Percentiles rank a stretch among this genome's conserved stretches.
These are phyloP conservation scores for Parapristionchus giblindavisi DNA, from an alignment of 2,888 invertebrate genomes.

Conservation along the genomic window DNA sequence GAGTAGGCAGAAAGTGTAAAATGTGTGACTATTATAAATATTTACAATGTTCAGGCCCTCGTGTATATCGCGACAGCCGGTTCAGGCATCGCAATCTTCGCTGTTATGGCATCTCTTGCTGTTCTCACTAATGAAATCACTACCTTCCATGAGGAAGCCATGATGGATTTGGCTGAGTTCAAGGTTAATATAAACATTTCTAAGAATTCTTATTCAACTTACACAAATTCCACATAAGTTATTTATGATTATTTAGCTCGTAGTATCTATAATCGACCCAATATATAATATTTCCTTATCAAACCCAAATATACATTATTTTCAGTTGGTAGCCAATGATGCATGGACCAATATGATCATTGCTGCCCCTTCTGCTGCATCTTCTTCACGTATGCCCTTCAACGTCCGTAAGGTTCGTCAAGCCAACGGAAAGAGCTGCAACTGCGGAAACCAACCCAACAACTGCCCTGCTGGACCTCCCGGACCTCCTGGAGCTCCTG, in stretches of 20 bases:
- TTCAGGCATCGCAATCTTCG: slow-evolving; percentile 33
- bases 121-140: slow-evolving; percentile 34
- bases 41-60: slow-evolving; percentile 12
- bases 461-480: slow-evolving; percentile 39
- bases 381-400: slow-evolving; percentile 22
- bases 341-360: slow-evolving; percentile 36
- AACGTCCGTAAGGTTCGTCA: slow-evolving; percentile 37
- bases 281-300: neutral
- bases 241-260: too few species aligned
- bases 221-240: neutral
- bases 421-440: slow-evolving; percentile 38
- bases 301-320: neutral
- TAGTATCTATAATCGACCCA: neutral
- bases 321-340: slow-evolving; percentile 34
- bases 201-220: neutral
- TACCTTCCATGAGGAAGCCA: slow-evolving; percentile 35
- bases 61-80: slow-evolving; percentile 27
- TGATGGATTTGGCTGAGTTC: slow-evolving; percentile 36
- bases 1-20: too few species aligned
- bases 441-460: slow-evolving; percentile 40
- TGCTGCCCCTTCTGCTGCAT: slow-evolving; percentile 1
- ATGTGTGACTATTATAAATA: too few species aligned
- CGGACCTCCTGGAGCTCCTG: slow-evolving; percentile 43
- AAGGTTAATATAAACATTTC: slow-evolving; percentile 28
- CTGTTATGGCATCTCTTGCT: slow-evolving; percentile 31